Evolutionary conservation across 2,797 vertebrate species (phyloP), one percentile per base, ranked within the genome.

Genomic region (Rhinichthys osculus): DNA sequence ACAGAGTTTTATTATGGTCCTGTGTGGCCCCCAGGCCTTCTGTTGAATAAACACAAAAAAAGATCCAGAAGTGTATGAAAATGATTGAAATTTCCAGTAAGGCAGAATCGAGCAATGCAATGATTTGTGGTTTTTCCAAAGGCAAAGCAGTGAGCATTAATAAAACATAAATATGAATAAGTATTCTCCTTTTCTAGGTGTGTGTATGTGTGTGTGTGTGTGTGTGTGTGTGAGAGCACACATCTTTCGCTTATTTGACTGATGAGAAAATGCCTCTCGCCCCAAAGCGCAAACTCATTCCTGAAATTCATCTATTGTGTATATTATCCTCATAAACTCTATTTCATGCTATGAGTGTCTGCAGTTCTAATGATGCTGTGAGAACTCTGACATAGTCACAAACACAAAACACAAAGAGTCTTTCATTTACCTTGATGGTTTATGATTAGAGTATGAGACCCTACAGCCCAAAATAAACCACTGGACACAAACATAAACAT

Each of bases 91-190:
- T 83, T 79, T 85, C 69, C 74, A 85, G 59, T 8, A 10, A 82
- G 87, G 59, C 67, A 80, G 80, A 85, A 88, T 86, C 21, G 84
- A 88, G 87, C 74, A 72, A 42, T 52, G 50, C 80, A 19, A 85
- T 86, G 87, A 88, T 88, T 85, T 88, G 87, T 88, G 84, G 80
- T 66, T 72, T 85, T 83, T 85, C 87, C 84, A 79, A 59, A 85
- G 87, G 87, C 87, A 88, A 88, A 88, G 84, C 62, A 88, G 69
- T 62, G 72, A 83, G 76, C 87, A 88, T 88, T 85, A 88, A 85
- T 88, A 88, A 88, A 85, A 88, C 87, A 88, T 88, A 88, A 88
- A 88, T 85, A 85, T 88, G 84, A 88, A 88, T 88, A 88, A 85
- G 64, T 64, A 67, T 82, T 66, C 70, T 71, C 47, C 59, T 78